Evolutionary conservation across 2,113 vertebrate genomes (phyloP).

Genomic region (Gavia stellata): DNA sequence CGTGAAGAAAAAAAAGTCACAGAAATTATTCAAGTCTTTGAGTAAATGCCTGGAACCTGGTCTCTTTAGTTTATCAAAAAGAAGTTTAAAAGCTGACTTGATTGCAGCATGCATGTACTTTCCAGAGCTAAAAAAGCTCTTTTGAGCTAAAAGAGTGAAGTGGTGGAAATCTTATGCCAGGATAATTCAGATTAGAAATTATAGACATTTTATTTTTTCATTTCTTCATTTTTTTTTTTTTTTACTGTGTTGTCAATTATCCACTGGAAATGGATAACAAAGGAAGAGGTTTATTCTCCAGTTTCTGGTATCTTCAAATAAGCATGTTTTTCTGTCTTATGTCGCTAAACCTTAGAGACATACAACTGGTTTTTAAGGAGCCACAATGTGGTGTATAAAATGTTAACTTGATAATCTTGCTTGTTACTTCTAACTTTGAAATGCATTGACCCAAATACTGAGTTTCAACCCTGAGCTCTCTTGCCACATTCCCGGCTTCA

Average conservation of each 20-base stretch:
- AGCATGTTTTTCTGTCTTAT: neutral
- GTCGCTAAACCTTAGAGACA: too few relatives aligned
- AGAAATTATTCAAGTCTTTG: neutral
- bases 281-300: neutral
- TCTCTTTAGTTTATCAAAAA: constrained; percentile 1
- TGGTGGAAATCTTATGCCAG: neutral
- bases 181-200: neutral
- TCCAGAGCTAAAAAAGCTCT: neutral
- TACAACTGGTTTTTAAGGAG: neutral
- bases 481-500: neutral
- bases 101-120: neutral
- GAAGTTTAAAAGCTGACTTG: neutral
- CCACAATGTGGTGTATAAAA: neutral
- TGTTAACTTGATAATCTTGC: neutral
- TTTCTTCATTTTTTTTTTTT: neutral
- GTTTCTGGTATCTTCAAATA: neutral
- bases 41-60: neutral
- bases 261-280: neutral
- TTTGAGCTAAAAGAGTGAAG: neutral
- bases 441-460: neutral
- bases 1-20: neutral
- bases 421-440: neutral
- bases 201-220: neutral
- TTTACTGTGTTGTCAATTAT: neutral
- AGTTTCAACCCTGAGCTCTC: neutral